Base-by-base conservation (phyloP, 2,888 invertebrate genomes). In the Incurvaria masculella region DNA sequence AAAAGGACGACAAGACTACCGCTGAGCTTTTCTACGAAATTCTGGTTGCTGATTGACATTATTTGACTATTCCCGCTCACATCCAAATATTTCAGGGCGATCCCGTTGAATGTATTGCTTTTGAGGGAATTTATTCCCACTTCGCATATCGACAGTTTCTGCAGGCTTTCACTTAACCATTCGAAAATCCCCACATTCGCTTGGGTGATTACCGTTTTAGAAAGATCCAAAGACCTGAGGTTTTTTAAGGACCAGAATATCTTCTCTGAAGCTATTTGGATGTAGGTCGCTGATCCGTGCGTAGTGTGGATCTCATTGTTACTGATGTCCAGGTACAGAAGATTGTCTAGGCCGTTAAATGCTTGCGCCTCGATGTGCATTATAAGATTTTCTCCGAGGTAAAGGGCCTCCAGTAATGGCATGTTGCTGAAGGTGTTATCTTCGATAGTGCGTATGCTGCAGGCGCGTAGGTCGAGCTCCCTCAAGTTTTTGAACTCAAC, bases 381-480 rank as follows among this genome's bases (percentile, higher is more conserved):
- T 2, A 86, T 72, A 41, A 66, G 65, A 51, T 85, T 85, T 46
- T 80, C 70, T 1, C 81, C 73, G 2, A 85, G 59, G 49, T 81
- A 82, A 0, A 86, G 60, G 0, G 72, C 68, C 23, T 67, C 62
- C 1, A 86, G 54, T 1, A 63, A 65, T 0, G 64, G 62, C 62
- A 85, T 65, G 44, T 74, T 72, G 11, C 44, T 49, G 52, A 86
- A 85, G 0, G 68, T 59, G 2, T 66, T 56, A 14, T 61, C 57
- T 2, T 65, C 63, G 0, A 85, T 49, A 1, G 61, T 63, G 50
- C 71, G 64, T 20, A 85, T 84, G 19, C 68, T 65, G 52, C 85
- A 85, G 1, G 75, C 63, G 49, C 83, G 68, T 0, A 85, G 63
- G 52, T 85, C 84, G n/a, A 85, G 57, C 51, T 84, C 81, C 41